Conservation (phyloP, 2,888 invertebrate genomes). For the Empis stercorea region DNA sequence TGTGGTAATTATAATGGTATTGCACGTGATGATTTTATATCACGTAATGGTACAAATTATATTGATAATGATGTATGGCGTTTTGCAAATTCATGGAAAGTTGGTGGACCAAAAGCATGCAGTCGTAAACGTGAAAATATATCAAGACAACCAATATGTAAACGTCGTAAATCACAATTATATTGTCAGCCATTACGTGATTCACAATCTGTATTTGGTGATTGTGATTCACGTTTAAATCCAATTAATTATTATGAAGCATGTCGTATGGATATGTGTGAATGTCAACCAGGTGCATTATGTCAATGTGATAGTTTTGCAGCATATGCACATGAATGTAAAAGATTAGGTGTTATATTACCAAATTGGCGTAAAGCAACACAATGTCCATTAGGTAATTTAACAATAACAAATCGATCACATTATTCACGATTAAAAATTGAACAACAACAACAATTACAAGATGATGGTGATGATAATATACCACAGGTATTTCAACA, state of each 20-base stretch:
- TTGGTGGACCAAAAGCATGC: constrained; percentile 66
- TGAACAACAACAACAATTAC: constrained; percentile 2
- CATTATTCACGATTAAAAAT: constrained; percentile 12
- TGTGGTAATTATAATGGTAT: constrained; percentile 91
- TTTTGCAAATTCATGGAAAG: constrained; percentile 85
- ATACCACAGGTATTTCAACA: constrained; percentile 10
- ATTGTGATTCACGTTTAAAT: constrained; percentile 68
- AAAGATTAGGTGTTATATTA: constrained; percentile 58
- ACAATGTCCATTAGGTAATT: constrained; percentile 44
- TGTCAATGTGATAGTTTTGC: constrained; percentile 85
- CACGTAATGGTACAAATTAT: constrained; percentile 52
- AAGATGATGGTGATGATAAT: too few species aligned
- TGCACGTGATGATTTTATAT: constrained; percentile 70
- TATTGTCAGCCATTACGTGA: constrained; percentile 42
- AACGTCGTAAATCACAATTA: constrained; percentile 39
- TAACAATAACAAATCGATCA: background rate
- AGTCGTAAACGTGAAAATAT: constrained; percentile 42
- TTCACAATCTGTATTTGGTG: constrained; percentile 47
- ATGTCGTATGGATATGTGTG: constrained; percentile 78
- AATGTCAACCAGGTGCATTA: constrained; percentile 60
- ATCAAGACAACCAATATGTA: constrained; percentile 38
- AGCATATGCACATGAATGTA: constrained; percentile 81
- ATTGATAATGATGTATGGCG: constrained; percentile 47
- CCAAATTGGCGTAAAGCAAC: constrained; percentile 58
- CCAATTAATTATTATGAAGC: constrained; percentile 73